phyloP scores from a whole-genome alignment of 2,113 vertebrate species.

The Rhinoderma darwinii region DNA sequence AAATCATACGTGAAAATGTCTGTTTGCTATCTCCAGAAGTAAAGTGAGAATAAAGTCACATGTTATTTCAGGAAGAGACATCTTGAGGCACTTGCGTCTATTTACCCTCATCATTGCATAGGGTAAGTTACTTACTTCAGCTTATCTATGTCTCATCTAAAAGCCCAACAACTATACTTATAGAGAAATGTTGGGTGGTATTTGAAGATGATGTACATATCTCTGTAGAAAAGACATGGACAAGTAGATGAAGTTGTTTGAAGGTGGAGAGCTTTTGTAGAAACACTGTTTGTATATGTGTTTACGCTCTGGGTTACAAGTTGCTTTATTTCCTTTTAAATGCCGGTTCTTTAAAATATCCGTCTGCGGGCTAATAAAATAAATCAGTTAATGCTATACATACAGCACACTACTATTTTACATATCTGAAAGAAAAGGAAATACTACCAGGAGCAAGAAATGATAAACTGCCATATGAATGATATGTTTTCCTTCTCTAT shows the following conservation, averaged over 20 bases:
- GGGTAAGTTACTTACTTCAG: neutral
- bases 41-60: too few relatives aligned
- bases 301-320: constrained; percentile 52
- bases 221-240: neutral
- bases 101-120: neutral
- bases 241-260: neutral
- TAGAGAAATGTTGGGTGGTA: neutral
- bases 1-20: neutral
- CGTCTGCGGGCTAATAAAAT: constrained; percentile 58
- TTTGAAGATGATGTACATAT: neutral
- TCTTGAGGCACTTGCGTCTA: neutral
- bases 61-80: neutral
- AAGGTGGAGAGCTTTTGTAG: neutral
- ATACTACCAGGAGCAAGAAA: constrained; percentile 53
- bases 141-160: neutral
- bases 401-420: constrained; percentile 43
- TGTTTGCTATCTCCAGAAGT: neutral
- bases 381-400: constrained; percentile 56
- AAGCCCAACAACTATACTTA: too few relatives aligned
- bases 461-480: constrained; percentile 67
- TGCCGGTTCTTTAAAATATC: constrained; percentile 39
- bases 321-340: constrained; percentile 11
- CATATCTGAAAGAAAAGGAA: constrained; percentile 59
- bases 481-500: constrained; percentile 68
- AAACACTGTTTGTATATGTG: neutral